Evolutionary conservation across 2,113 vertebrate species (phyloP).

Genomic region (Zapus hudsonius): DNA sequence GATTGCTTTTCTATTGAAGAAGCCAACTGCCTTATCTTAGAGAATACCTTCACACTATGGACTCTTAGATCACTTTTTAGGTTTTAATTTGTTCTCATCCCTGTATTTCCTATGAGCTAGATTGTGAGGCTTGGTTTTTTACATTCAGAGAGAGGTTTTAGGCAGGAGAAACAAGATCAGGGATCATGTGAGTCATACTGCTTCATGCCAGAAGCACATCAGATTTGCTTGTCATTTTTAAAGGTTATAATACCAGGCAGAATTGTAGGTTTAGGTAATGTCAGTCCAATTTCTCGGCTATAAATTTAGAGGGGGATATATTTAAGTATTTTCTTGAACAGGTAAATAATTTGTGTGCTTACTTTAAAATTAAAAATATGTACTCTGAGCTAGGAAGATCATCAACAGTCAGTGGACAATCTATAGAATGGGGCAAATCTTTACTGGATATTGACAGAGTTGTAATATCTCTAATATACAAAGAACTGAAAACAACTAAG

Average conservation of each 20-base stretch:
- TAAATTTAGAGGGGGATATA: not conserved
- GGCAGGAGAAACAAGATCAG: not conserved
- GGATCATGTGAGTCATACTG: not conserved
- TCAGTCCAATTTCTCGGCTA: not conserved
- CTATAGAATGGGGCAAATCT: no score
- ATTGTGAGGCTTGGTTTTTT: not conserved
- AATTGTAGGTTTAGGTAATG: not conserved
- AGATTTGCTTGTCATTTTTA: not conserved
- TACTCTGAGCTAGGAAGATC: no score
- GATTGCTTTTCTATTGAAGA: not conserved
- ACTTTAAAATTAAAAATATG: slow-evolving; percentile 18
- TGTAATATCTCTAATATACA: no score
- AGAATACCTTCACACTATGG: not conserved
- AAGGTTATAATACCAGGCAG: not conserved
- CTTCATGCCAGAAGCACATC: not conserved
- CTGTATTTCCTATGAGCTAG: not conserved
- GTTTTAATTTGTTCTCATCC: not conserved
- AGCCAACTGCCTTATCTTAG: not conserved
- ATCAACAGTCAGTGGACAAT: no score
- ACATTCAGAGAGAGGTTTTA: not conserved
- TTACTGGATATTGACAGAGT: no score
- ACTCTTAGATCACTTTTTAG: not conserved
- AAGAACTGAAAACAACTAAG: no score
- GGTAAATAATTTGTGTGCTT: not conserved
- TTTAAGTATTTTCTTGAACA: slow-evolving; percentile 40